Evolutionary conservation across 2,888 invertebrate species (phyloP), one percentile per base, ranked within the genome.

Genomic region (Trachelus stipa): DNA sequence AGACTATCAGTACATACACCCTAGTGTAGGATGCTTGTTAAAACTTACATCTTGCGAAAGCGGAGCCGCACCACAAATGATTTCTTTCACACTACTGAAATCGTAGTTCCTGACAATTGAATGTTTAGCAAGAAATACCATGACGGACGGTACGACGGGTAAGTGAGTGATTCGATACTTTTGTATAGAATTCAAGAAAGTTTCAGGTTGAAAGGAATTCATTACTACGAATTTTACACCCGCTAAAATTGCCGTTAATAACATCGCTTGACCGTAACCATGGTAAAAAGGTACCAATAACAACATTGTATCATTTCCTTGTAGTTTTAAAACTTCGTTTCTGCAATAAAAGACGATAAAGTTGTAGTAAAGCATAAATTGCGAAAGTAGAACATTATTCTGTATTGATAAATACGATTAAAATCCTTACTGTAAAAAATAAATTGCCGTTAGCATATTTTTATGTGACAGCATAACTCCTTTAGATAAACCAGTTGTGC

Each of bases 391-490:
- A 56, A 2, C 23, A 23, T 23, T 56, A 56, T 9, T 56, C 2
- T 23, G 9, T 56, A 6, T 56, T 9, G 40, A 56, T 56, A 23
- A 56, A 6, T 56, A 56, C 40, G 40, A 56, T 56, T 23, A 23
- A 30, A 71, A 31, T 12, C 6, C 71, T 71, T 34, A 71, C 71
- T 33, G 71, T 23, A 34, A 30, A 33, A 71, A 33, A 23, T 76
- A 68, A 30, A 79, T 31, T 33, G 75, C 40, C 11, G 91, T 85
- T 86, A 94, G 87, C n/a, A 95, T 89, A 91, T 96, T 96, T 40
- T 92, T 91, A 90, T 96, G 95, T 1, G 95, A 94, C 6, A 96
- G 91, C 92, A 94, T 93, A 0, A 96, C 96, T 34, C 95, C 96
- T 90, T 96, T 96, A 0, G 96, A 95, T 77, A 96, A 87, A 0